Percentiles rank a stretch among this genome's conserved stretches.
Conservation (phyloP, 2,888 invertebrate genomes). For the Onchidella celtica region DNA sequence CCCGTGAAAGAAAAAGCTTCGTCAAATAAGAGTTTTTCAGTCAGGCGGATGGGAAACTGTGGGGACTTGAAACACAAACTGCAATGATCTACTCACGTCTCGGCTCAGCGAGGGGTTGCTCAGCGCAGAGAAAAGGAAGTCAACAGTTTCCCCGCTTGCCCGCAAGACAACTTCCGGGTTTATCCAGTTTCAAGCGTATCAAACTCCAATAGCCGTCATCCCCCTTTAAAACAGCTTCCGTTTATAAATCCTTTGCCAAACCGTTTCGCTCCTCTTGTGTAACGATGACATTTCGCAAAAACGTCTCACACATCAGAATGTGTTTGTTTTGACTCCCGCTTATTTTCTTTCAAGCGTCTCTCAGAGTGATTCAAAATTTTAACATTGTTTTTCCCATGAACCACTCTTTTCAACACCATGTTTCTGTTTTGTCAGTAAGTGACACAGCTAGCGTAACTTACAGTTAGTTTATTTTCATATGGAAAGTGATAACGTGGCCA, state of each 20-base stretch:
- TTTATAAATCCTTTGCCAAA: neutral
- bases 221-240: constrained; percentile 17
- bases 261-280: neutral
- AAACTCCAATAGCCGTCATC: constrained; percentile 18
- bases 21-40: neutral
- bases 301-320: neutral
- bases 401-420: neutral
- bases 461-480: neutral
- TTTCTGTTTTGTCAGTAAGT: neutral
- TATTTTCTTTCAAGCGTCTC: constrained; percentile 19
- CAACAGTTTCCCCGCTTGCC: neutral
- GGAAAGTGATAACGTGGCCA: neutral
- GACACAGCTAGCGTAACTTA: neutral
- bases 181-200: constrained; percentile 38
- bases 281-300: constrained; percentile 28
- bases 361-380: constrained; percentile 13
- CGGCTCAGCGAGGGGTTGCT: neutral
- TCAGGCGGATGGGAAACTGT: neutral
- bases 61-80: constrained; percentile 14
- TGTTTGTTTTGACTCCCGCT: constrained; percentile 38
- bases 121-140: constrained; percentile 10
- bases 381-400: constrained; percentile 15
- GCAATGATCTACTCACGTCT: neutral
- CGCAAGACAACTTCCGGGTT: constrained; percentile 14
- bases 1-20: neutral